phyloP scores from a whole-genome alignment of 2,888 invertebrate genomes.

The Drosophila emarginata region DNA sequence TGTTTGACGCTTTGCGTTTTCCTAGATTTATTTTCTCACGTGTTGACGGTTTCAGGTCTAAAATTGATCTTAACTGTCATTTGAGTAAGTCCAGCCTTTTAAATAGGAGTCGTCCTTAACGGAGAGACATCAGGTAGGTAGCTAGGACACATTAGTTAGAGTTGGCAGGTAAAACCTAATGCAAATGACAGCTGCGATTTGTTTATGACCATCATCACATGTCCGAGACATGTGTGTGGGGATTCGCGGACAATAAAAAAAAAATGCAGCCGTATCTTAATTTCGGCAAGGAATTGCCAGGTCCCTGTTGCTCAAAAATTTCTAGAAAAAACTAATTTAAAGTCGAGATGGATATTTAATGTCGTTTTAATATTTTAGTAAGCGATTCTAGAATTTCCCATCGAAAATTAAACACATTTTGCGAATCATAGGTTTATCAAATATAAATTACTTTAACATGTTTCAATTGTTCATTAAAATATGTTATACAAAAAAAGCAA shows the following conservation, averaged over 20 bases:
- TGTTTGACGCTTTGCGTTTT: slow-evolving; percentile 51
- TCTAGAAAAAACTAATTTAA: not conserved
- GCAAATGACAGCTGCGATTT: slow-evolving; percentile 48
- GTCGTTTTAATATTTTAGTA: no score
- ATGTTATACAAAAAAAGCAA: no score
- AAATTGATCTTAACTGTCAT: slow-evolving; percentile 16
- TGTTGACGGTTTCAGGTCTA: slow-evolving; percentile 37
- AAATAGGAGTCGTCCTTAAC: slow-evolving; percentile 41
- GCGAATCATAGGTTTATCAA: no score
- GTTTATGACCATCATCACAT: slow-evolving; percentile 45
- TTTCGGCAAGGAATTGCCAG: not conserved
- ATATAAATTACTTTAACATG: no score
- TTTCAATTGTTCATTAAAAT: no score
- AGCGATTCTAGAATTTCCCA: no score
- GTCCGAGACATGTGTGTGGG: slow-evolving; percentile 32
- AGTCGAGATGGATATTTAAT: no score
- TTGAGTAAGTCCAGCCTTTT: slow-evolving; percentile 24
- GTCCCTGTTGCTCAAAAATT: not conserved
- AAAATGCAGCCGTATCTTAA: not conserved
- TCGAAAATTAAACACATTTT: no score
- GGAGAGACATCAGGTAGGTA: not conserved
- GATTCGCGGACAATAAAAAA: slow-evolving; percentile 6
- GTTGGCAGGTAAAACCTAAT: not conserved
- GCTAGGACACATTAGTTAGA: not conserved
- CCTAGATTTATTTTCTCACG: slow-evolving; percentile 22